Evolutionary conservation across 2,888 invertebrate species (phyloP).

Genomic region (Synanthedon vespiformis): DNA sequence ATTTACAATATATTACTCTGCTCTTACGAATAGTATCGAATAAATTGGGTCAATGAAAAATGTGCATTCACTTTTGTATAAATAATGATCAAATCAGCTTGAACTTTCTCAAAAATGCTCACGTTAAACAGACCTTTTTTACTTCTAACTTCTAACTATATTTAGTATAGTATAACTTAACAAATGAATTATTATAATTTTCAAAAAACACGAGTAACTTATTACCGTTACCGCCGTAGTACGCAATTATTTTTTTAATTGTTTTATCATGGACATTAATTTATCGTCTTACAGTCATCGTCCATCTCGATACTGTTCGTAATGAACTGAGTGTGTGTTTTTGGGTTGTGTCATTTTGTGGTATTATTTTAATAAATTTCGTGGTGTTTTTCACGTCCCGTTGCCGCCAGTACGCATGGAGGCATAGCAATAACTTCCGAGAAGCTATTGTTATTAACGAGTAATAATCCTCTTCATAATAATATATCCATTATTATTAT

Average conservation of each 20-base stretch:
- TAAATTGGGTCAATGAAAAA: not conserved
- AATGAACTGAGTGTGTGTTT: not conserved
- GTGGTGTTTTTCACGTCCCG: constrained; percentile 51
- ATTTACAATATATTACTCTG: too few relatives aligned
- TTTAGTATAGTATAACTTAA: too few relatives aligned
- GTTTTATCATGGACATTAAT: too few relatives aligned
- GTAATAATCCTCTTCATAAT: constrained; percentile 75
- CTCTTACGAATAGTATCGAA: not conserved
- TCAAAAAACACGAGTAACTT: too few relatives aligned
- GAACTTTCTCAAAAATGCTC: too few relatives aligned
- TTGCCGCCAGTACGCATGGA: constrained; percentile 87
- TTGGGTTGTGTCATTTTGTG: constrained; percentile 22
- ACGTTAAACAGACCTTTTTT: too few relatives aligned
- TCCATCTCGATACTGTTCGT: constrained; percentile 10
- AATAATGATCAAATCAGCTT: not conserved
- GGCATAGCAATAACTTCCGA: constrained; percentile 97
- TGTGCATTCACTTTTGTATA: constrained; percentile 4
- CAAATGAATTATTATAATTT: too few relatives aligned
- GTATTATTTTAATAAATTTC: constrained; percentile 47
- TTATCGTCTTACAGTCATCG: constrained; percentile 1
- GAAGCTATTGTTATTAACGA: constrained; percentile 92
- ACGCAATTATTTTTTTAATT: too few relatives aligned
- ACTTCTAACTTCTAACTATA: too few relatives aligned
- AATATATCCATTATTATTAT: constrained; percentile 64
- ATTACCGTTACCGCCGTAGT: too few relatives aligned